Evolutionary conservation across 1,140 invertebrate genomes (phyloP).

Genomic region (Caerostris darwini): DNA sequence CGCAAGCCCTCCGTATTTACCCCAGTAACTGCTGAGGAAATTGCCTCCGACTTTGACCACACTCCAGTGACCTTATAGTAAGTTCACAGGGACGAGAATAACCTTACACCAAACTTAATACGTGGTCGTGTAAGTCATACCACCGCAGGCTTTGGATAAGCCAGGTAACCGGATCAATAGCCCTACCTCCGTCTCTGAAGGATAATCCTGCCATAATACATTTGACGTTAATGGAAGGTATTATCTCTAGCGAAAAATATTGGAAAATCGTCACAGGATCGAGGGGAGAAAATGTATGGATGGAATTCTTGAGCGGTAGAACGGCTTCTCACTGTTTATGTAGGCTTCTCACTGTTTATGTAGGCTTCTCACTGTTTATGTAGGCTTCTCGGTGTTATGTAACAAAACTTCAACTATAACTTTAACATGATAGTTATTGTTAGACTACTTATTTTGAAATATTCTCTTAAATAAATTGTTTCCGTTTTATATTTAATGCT

Average conservation of each 20-base stretch:
- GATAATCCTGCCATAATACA: conserved; percentile 57
- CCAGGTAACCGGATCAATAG: conserved; percentile 56
- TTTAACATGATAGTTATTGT: too few relatives aligned
- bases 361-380: too few relatives aligned
- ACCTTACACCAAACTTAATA: conserved; percentile 64
- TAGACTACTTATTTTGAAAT: too few relatives aligned
- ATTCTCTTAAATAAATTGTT: too few relatives aligned
- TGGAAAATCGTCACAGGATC: conserved; percentile 27
- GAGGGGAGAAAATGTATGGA: not conserved
- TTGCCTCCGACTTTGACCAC: conserved; percentile 49
- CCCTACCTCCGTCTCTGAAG: not conserved
- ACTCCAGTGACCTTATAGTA: conserved; percentile 49
- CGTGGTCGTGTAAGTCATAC: conserved; percentile 39
- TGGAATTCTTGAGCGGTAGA: not conserved
- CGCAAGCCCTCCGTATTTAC: conserved; percentile 57
- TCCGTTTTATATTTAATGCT: too few relatives aligned
- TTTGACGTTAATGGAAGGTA: conserved; percentile 66
- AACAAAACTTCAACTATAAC: too few relatives aligned
- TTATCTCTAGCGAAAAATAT: conserved; percentile 69
- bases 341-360: too few relatives aligned
- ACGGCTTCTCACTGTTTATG: too few relatives aligned
- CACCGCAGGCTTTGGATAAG: conserved; percentile 14
- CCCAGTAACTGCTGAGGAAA: conserved; percentile 69
- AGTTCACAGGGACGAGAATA: conserved; percentile 62
- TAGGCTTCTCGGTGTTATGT: too few relatives aligned